Evolutionary conservation across 2,888 invertebrate species (phyloP), one percentile per base, ranked within the genome.

Genomic region (Protodeltote pygarga): DNA sequence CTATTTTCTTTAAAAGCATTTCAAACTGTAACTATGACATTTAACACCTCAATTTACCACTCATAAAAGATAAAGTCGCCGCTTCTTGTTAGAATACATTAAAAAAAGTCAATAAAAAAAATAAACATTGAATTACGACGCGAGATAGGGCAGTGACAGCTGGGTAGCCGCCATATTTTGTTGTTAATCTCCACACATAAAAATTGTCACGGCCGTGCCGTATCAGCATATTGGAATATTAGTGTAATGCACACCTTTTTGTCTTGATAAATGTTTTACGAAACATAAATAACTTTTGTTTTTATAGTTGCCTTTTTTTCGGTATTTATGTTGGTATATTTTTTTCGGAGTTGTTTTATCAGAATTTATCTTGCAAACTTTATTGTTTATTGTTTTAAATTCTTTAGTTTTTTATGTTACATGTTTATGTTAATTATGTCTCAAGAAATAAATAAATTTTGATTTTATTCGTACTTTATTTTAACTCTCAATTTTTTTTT

Each of bases 21-120:
- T 64, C 58, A 63, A 74, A 50, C 28, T 24, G 49, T 44, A 47
- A 52, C 64, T 62, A 63, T 60, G 69, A 68, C 55, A 58, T 71
- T 76, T 77, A 67, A 82, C 79, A 79, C 82, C 75, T 81, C 75
- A 83, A 83, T 83, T 76, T 77, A 75, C 75, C 61, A 71, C 64
- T 68, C 74, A 73, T 74, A 79, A 79, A 73, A 78, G 78, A 81
- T 81, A 79, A 80, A 67, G 66, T 63, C 71, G 65, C 62, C 70
- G 71, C 71, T 75, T 61, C 79, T 78, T 74, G 75, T 74, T 70
- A 67, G 62, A 66, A 64, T 58, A 60, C 52, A 58, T 54, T 54
- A 6, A 47, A 63, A 60, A 66, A 68, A 71, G 70, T 61, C 68
- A 77, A 83, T 77, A 79, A 80, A 80, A 74, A 69, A 68, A 65